Evolutionary conservation across 2,113 vertebrate species (phyloP).

Genomic region (Triplophysa dalaica): DNA sequence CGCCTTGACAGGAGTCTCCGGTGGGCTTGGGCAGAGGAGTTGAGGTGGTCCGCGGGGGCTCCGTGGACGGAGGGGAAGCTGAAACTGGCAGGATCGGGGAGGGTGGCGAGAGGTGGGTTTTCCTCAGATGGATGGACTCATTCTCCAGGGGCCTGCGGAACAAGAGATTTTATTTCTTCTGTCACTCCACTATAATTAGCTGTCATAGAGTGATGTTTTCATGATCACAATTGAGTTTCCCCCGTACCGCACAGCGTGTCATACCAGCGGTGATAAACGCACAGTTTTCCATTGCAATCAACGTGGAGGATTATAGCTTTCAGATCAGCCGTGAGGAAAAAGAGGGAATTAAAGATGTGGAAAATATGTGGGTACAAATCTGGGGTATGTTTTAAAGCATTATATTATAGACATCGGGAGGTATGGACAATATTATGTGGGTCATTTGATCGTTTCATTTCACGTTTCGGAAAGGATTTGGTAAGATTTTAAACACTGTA

Average conservation of each 20-base stretch:
- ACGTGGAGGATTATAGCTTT: not conserved
- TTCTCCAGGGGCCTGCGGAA: conserved; percentile 61
- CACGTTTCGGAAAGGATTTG: not conserved
- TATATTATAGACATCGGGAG: not conserved
- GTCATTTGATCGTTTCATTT: not conserved
- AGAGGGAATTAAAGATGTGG: conserved; percentile 3
- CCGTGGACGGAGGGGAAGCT: conserved; percentile 39
- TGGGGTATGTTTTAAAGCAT: not conserved
- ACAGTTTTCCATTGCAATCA: conserved; percentile 5
- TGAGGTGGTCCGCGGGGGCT: conserved; percentile 25
- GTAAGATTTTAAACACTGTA: not conserved
- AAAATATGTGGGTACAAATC: not conserved
- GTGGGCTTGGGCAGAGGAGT: conserved; percentile 29
- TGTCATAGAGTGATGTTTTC: conserved; percentile 32
- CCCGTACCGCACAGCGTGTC: conserved; percentile 15
- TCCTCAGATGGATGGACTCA: conserved; percentile 60
- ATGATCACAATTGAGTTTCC: conserved; percentile 19
- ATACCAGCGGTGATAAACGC: not conserved
- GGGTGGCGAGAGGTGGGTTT: conserved; percentile 54
- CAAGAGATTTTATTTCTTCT: conserved; percentile 25
- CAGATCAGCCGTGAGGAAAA: not conserved
- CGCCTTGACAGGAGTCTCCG: conserved; percentile 39
- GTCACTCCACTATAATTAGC: conserved; percentile 33
- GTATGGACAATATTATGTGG: not conserved
- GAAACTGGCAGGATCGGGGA: conserved; percentile 61